These are phyloP conservation scores for Pithys albifrons DNA, from an alignment of 2,113 vertebrate genomes.

Conservation along the genomic window DNA sequence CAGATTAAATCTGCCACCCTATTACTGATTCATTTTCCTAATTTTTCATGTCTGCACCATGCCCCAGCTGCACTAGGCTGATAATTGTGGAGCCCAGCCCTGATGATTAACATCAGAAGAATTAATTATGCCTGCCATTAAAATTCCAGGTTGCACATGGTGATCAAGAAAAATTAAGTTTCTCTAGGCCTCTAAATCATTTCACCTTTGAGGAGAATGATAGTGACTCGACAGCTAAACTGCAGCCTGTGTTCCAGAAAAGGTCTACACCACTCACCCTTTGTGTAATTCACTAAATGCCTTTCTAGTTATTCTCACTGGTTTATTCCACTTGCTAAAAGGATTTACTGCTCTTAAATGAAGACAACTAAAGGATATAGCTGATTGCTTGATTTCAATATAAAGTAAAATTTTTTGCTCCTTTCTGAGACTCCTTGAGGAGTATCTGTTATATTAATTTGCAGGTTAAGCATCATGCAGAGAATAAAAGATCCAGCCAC, in stretches of 20 bases:
- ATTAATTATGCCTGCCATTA: constrained; percentile 99
- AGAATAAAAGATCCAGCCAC: constrained; percentile 42
- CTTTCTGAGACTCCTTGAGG: constrained; percentile 28
- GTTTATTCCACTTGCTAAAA: constrained; percentile 62
- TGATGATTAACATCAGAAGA: constrained; percentile 99
- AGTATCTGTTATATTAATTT: constrained; percentile 61
- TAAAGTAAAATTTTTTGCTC: background rate
- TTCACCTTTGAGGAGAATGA: constrained; percentile 98
- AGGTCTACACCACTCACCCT: constrained; percentile 77
- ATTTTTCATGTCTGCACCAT: constrained; percentile 99
- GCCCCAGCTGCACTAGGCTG: constrained; percentile 99
- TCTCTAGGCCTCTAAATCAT: constrained; percentile 99
- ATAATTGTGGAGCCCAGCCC: constrained; percentile 99
- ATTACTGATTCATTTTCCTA: constrained; percentile 99
- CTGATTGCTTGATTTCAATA: constrained; percentile 29
- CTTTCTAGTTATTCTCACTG: constrained; percentile 58
- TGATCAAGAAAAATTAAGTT: constrained; percentile 99
- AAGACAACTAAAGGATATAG: constrained; percentile 15
- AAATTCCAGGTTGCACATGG: constrained; percentile 99
- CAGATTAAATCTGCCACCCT: constrained; percentile 99
- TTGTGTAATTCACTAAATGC: constrained; percentile 76
- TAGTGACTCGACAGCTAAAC: constrained; percentile 89
- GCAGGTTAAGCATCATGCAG: constrained; percentile 16
- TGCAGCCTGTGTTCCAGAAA: constrained; percentile 75
- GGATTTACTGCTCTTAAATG: constrained; percentile 68